Conservation (phyloP, 2,797 vertebrate species). For the Sebastes itinus region DNA sequence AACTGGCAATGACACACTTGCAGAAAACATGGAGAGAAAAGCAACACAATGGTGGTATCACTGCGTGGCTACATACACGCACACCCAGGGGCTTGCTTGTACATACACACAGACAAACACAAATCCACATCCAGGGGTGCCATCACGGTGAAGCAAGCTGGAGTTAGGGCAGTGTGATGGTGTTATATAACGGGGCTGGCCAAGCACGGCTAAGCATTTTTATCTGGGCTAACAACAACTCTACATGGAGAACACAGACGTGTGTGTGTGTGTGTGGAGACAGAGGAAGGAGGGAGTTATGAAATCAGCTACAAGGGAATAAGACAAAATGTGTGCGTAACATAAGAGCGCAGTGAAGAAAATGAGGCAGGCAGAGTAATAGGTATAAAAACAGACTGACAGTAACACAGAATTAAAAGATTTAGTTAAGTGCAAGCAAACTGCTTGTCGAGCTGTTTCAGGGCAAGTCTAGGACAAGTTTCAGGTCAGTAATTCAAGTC, state of each 20-base stretch:
- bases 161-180: constrained; percentile 38
- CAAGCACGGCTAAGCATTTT: constrained; percentile 50
- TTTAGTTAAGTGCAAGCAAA: not conserved
- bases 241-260: not conserved
- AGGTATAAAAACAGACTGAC: constrained; percentile 8
- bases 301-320: constrained; percentile 11
- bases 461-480: not conserved
- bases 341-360: not conserved
- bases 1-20: not conserved
- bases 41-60: constrained; percentile 19
- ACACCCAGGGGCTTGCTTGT: not conserved
- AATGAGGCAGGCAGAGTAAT: not conserved
- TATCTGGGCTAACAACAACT: constrained; percentile 52
- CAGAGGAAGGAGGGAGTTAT: not conserved
- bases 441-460: not conserved
- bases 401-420: not conserved
- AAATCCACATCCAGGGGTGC: constrained; percentile 40
- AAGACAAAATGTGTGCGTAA: not conserved
- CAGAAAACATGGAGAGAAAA: constrained; percentile 9
- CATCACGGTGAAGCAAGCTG: constrained; percentile 31
- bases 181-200: constrained; percentile 55
- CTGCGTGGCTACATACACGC: not conserved
- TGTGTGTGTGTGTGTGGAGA: constrained; percentile 4
- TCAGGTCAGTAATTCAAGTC: not conserved
- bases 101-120: constrained; percentile 29